phyloP scores from a whole-genome alignment of 2,888 invertebrate genomes.

The Eledone cirrhosa region DNA sequence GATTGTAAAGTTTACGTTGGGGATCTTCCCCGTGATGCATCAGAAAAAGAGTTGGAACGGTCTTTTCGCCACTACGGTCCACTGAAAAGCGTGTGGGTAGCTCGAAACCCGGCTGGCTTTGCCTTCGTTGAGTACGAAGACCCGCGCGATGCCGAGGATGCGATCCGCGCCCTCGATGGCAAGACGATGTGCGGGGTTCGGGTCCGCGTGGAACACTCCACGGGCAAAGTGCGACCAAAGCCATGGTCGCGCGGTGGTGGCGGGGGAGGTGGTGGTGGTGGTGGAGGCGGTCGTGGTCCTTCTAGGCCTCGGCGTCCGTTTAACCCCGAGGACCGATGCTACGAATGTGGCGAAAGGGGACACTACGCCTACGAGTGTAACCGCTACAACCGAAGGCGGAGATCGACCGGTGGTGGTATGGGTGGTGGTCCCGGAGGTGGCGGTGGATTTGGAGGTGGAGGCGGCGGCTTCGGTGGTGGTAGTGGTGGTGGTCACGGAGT shows the following conservation, averaged over 20 bases:
- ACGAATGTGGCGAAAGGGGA: conserved; percentile 92
- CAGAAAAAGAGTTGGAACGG: conserved; percentile 85
- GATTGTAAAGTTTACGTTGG: conserved; percentile 86
- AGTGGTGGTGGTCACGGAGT: conserved; percentile 12
- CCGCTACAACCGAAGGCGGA: conserved; percentile 38
- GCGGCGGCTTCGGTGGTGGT: not conserved
- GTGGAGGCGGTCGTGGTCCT: conserved; percentile 40
- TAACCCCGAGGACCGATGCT: conserved; percentile 91
- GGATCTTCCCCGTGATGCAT: conserved; percentile 87
- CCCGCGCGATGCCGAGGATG: conserved; percentile 66
- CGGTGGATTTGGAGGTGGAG: not conserved
- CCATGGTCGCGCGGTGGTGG: conserved; percentile 54
- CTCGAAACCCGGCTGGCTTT: conserved; percentile 84
- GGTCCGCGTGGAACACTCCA: conserved; percentile 91
- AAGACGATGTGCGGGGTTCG: conserved; percentile 82
- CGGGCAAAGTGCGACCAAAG: conserved; percentile 74
- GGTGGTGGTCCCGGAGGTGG: conserved; percentile 9
- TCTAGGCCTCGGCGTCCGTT: conserved; percentile 72
- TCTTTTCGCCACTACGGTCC: conserved; percentile 89
- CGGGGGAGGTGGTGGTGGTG: not conserved
- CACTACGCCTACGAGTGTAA: conserved; percentile 90
- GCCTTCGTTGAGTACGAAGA: conserved; percentile 68
- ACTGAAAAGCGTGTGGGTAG: conserved; percentile 91
- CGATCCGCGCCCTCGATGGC: conserved; percentile 67
- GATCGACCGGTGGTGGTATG: conserved; percentile 18